Conservation (phyloP, 2,888 invertebrate species). For the Conistra vaccinii region DNA sequence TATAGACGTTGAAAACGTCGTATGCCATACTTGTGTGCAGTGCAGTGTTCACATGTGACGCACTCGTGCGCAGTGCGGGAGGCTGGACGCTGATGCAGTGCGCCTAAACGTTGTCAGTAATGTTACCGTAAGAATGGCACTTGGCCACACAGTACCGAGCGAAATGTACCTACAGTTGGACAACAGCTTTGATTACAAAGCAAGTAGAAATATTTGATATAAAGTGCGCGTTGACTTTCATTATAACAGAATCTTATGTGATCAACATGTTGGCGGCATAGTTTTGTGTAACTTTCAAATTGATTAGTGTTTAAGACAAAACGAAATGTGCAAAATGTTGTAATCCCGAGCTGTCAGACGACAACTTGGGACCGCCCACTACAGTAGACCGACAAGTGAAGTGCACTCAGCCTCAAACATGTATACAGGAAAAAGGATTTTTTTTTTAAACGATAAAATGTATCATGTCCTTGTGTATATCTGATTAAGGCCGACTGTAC, state of each 20-base stretch:
- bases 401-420: not conserved
- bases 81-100: not conserved
- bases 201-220: not conserved
- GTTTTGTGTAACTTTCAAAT: conserved; percentile 17
- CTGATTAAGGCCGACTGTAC: not conserved
- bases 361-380: no score
- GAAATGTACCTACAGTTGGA: not conserved
- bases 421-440: not conserved
- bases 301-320: conserved; percentile 1
- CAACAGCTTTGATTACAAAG: not conserved
- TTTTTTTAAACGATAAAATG: not conserved
- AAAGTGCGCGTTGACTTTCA: no score
- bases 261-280: not conserved
- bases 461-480: not conserved
- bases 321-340: not conserved
- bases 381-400: not conserved
- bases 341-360: not conserved
- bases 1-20: conserved; percentile 4
- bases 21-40: not conserved
- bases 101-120: not conserved
- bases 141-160: not conserved
- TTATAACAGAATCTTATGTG: not conserved
- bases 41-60: not conserved
- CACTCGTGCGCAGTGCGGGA: conserved; percentile 1
- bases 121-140: no score